Evolutionary conservation across 1,140 invertebrate species (phyloP).

Genomic region (Habropoda laboriosa): DNA sequence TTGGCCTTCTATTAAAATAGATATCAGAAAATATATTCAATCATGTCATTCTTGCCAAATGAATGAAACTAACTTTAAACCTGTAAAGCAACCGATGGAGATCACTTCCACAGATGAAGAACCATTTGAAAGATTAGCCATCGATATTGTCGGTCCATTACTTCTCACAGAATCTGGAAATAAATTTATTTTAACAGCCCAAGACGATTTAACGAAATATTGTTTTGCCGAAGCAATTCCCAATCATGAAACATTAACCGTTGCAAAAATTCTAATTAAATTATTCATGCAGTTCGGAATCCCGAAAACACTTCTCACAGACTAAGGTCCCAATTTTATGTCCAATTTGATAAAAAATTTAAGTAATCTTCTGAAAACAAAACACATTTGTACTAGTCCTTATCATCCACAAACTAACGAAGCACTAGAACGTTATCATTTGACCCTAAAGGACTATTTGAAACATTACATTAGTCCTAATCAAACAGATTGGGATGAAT

Average conservation of each 20-base stretch:
- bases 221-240: neutral
- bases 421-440: neutral
- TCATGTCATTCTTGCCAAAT: neutral
- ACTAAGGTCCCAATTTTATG: neutral
- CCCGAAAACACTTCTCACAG: neutral
- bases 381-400: neutral
- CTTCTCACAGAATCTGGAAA: conserved; percentile 2
- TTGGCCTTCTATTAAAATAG: neutral
- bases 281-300: neutral
- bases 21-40: neutral
- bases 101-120: neutral
- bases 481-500: conserved; percentile 78
- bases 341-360: neutral
- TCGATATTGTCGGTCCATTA: conserved; percentile 10
- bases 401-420: neutral
- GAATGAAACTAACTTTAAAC: neutral
- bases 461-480: conserved; percentile 73
- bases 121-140: neutral
- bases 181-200: conserved; percentile 13
- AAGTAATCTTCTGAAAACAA: neutral
- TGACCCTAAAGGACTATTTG: neutral
- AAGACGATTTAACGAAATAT: conserved; percentile 11
- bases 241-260: neutral
- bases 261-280: neutral
- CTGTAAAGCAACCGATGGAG: neutral